These are phyloP conservation scores for Misgurnus mizolepis DNA, from an alignment of 2,113 vertebrate genomes.

Conservation along the genomic window DNA sequence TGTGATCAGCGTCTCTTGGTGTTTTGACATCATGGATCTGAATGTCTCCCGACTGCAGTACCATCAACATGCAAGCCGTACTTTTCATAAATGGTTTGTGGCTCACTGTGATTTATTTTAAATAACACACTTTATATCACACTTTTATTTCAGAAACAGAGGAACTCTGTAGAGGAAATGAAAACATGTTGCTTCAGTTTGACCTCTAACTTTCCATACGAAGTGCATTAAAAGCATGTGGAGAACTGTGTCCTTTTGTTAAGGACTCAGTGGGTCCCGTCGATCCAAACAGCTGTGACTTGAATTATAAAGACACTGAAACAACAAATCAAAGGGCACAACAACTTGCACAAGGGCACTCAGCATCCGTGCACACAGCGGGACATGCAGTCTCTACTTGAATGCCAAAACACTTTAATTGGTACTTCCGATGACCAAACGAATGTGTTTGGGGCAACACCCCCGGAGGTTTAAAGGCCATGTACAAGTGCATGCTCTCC, in stretches of 20 bases:
- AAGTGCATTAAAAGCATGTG: not conserved
- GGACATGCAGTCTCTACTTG: not conserved
- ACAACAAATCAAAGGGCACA: not conserved
- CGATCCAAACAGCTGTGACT: not conserved
- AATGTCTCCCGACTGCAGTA: not conserved
- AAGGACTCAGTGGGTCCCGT: not conserved
- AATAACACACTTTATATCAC: not conserved
- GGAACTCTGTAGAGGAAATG: not conserved
- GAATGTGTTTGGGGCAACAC: not conserved
- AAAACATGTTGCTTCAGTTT: not conserved
- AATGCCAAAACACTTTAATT: slow-evolving; percentile 12
- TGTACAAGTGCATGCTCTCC: not conserved
- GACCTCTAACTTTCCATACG: not conserved
- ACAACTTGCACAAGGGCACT: slow-evolving; percentile 3
- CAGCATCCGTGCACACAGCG: not conserved
- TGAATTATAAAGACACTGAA: not conserved
- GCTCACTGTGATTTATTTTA: not conserved
- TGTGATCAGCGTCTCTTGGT: not conserved
- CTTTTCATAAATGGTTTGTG: slow-evolving; percentile 6
- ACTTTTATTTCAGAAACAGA: not conserved
- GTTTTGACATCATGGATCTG: not conserved
- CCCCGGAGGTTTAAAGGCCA: not conserved
- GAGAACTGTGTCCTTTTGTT: not conserved
- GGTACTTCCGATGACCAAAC: not conserved
- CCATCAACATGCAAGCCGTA: not conserved